Evolutionary conservation across 2,888 invertebrate species (phyloP), one percentile per base, ranked within the genome.

Genomic region (Tiphia femorata): DNA sequence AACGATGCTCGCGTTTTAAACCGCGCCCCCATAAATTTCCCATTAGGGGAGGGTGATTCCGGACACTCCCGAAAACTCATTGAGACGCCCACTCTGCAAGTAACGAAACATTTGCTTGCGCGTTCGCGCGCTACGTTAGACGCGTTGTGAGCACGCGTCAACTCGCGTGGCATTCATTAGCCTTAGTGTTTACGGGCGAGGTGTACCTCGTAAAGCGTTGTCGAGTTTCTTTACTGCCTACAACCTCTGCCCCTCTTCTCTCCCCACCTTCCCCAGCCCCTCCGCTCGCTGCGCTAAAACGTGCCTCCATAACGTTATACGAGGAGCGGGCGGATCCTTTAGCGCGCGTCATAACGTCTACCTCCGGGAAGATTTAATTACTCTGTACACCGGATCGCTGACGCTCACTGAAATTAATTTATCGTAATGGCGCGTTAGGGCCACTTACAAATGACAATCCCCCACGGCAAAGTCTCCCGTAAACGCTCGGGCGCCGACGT

Each of bases 151-250:
- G 25, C 42, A 62, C 41, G 44, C 51, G 42, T 47, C 25, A 35
- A 46, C 27, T 62, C 49, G 40, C 58, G 55, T 58, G 49, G 63
- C 59, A 59, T 70, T 67, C 67, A 72, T 71, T 71, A 69, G 63
- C 62, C 38, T 44, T 58, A 42, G 47, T 64, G 64, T 64, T 68
- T 64, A 64, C 52, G 61, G n/a, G 48, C 58, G 48, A 27, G 17
- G 55, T 60, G 44, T 54, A 61, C 53, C 43, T 64, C 67, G 58
- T 70, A 70, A 72, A 71, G 58, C 54, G 56, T 46, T 56, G 58
- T 58, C 51, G 49, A 60, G 54, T 67, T 67, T 56, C 59, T 70
- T 68, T 67, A 66, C 64, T 60, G 54, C 55, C 62, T 67, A 58
- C 12, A 14, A n/a, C n/a, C n/a, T n/a, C n/a, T n/a, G n/a, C n/a